Base-by-base conservation (phyloP, 2,888 invertebrate species). In the Lydus trimaculatus region DNA sequence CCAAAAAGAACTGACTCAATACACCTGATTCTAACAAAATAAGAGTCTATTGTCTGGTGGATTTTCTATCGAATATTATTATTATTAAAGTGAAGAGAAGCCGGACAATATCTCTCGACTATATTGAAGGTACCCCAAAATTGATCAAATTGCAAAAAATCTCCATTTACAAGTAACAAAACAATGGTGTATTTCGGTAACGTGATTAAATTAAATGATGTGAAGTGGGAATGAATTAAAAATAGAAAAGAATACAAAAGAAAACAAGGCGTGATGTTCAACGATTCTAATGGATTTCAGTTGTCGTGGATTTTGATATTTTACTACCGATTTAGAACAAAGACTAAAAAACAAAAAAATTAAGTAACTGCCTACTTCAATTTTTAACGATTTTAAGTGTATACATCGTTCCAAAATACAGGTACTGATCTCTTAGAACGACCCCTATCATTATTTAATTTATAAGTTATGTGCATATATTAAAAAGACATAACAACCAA, bases 211-310 rank as follows among this genome's bases (percentile, higher is more conserved):
- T 56, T 56, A 15, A 28, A 25, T 15, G 23, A 6, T 5, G 56
- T 17, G 17, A 17, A 5, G 13, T 8, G 15, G n/a, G 56, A 56
- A 56, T 8, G 23, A 56, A 56, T 56, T 56, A 13, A 56, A 56
- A 56, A 15, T n/a, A 56, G 25, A 25, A 56, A 56, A 56, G 4
- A 56, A 56, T 5, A 56, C 5, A 56, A 56, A 48, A 20, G 20
- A n/a, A n/a, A n/a, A 56, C 56, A 25, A 23, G 5, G 56, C 56
- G 56, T 56, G 23, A 56, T 56, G 25, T 25, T 56, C 25, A 25
- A 15, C 7, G 15, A 25, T 56, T 56, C 56, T 56, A 56, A 56
- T 56, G 56, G 56, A 56, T 25, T 56, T 56, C 56, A 56, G 25
- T 9, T 56, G 56, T 56, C 11, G 25, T 43, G 43, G 25, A 56